phyloP scores from a whole-genome alignment of 2,797 vertebrate genomes.

The Clarias platycephalus region DNA sequence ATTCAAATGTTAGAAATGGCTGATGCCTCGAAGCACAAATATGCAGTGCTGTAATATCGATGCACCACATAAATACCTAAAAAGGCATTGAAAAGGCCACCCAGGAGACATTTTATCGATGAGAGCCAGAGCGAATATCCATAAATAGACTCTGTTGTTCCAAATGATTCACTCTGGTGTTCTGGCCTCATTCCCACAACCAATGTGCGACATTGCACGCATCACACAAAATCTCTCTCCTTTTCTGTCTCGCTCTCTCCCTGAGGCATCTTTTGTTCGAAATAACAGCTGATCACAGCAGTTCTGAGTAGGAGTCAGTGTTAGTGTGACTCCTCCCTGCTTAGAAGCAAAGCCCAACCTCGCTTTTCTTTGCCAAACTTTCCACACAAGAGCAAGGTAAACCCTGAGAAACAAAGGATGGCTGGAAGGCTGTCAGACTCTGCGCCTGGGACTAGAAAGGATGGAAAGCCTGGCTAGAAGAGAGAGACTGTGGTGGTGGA shows the following conservation, averaged over 20 bases:
- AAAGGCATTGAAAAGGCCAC: conserved; percentile 37
- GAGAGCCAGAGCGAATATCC: conserved; percentile 40
- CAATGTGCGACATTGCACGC: conserved; percentile 43
- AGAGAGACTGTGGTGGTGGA: conserved; percentile 37
- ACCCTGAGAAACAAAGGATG: conserved; percentile 46
- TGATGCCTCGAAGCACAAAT: conserved; percentile 15
- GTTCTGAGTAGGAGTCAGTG: conserved; percentile 40
- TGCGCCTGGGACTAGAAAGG: conserved; percentile 35
- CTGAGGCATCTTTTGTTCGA: conserved; percentile 40
- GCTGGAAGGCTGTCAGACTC: conserved; percentile 25
- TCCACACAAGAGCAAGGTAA: conserved; percentile 48
- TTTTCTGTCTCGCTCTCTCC: conserved; percentile 36
- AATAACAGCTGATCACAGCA: conserved; percentile 56
- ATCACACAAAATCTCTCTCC: conserved; percentile 35
- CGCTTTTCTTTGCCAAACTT: conserved; percentile 23
- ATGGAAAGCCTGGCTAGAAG: conserved; percentile 49
- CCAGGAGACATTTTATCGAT: conserved; percentile 42
- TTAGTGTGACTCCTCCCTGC: conserved; percentile 39
- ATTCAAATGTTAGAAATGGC: conserved; percentile 37
- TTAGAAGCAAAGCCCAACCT: conserved; percentile 12
- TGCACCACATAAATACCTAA: conserved; percentile 28
- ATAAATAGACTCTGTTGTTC: conserved; percentile 48
- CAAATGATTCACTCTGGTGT: conserved; percentile 47
- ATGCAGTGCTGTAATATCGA: conserved; percentile 1
- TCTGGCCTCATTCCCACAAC: conserved; percentile 26